phyloP scores from a whole-genome alignment of 2,888 invertebrate species.

The Auanema freiburgensis region DNA sequence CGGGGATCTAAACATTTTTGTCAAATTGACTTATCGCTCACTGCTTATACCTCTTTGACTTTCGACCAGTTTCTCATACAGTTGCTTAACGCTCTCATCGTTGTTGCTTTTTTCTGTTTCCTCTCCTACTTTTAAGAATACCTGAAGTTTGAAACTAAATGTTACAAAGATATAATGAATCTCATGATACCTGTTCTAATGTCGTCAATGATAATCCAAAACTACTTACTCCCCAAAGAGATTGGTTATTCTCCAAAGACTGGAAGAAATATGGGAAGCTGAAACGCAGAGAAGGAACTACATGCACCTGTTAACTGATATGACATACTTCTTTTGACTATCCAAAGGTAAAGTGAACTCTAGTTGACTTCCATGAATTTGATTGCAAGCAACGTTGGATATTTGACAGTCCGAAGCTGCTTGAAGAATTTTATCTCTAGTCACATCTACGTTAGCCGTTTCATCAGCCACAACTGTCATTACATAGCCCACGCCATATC shows the following conservation, averaged over 20 bases:
- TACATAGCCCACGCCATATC: constrained; percentile 53
- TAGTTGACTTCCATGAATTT: constrained; percentile 33
- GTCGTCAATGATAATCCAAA: constrained; percentile 56
- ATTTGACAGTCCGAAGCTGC: background rate
- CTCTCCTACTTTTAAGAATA: constrained; percentile 21
- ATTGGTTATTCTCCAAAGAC: background rate
- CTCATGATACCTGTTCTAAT: constrained; percentile 41
- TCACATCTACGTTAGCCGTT: background rate
- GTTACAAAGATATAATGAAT: constrained; percentile 4
- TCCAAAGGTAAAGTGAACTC: constrained; percentile 34
- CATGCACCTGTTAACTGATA: too few relatives aligned
- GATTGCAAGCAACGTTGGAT: constrained; percentile 3
- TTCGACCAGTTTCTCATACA: constrained; percentile 23
- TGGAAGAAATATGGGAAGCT: background rate
- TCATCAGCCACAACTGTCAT: constrained; percentile 42
- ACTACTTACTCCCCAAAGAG: constrained; percentile 16
- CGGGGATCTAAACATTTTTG: constrained; percentile 12
- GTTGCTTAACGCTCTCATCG: background rate
- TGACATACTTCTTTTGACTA: constrained; percentile 21
- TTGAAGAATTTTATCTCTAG: constrained; percentile 20
- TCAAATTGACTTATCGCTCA: background rate
- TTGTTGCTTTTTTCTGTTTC: background rate
- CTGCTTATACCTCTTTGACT: constrained; percentile 23
- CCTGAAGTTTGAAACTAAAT: constrained; percentile 10
- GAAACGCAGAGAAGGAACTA: too few relatives aligned